Conservation (phyloP, 2,113 vertebrate genomes). For the Carlito syrichta region DNA sequence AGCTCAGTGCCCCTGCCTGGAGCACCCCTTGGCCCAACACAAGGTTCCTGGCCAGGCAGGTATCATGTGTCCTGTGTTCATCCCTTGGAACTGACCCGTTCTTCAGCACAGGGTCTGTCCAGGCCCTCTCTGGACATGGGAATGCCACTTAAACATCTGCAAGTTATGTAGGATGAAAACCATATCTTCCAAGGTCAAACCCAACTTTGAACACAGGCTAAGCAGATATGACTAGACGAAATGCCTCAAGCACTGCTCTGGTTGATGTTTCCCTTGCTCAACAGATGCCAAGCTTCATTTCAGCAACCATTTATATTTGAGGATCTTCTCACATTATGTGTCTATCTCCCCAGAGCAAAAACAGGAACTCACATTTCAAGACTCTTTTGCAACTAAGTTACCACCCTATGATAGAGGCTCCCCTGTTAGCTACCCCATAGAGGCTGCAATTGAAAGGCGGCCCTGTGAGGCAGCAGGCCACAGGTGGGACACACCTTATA, state of each 20-base stretch:
- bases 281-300: neutral
- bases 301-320: neutral
- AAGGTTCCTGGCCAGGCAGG: neutral
- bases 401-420: too few species aligned
- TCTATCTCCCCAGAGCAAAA: neutral
- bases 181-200: neutral
- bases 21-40: too few species aligned
- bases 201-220: neutral
- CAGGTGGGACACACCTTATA: rapidly evolving
- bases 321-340: neutral
- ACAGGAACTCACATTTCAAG: neutral
- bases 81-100: neutral
- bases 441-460: neutral
- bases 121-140: neutral
- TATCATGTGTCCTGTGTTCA: neutral
- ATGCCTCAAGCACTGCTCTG: rapidly evolving
- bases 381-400: too few species aligned
- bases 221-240: rapidly evolving
- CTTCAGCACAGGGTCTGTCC: neutral
- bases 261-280: too few species aligned
- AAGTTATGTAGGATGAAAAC: neutral
- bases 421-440: neutral
- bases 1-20: neutral
- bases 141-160: too few species aligned
- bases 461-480: rapidly evolving